Conservation (phyloP, 2,888 invertebrate species). For the Teleiodes luculella region DNA sequence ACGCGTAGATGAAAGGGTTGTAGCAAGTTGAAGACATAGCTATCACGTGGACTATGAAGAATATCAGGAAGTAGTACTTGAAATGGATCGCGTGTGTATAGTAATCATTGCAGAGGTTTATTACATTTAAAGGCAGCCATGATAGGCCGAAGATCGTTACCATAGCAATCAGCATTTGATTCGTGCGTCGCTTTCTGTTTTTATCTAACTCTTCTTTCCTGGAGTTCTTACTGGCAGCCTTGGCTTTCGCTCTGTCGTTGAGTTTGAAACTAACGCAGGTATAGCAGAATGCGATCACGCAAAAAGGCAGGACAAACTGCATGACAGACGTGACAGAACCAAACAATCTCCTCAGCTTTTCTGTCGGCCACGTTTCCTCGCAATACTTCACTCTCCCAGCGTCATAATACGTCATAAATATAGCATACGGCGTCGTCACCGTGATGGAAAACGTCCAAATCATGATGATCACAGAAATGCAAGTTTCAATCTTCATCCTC, state of each 20-base stretch:
- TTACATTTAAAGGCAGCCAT: slow-evolving; percentile 94
- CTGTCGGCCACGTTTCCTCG: slow-evolving; percentile 94
- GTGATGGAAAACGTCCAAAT: slow-evolving; percentile 95
- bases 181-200: slow-evolving; percentile 92
- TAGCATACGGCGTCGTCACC: slow-evolving; percentile 94
- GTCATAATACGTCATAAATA: slow-evolving; percentile 85
- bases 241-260: slow-evolving; percentile 88
- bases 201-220: slow-evolving; percentile 93
- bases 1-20: slow-evolving; percentile 97
- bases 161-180: slow-evolving; percentile 98
- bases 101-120: slow-evolving; percentile 92
- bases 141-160: slow-evolving; percentile 97
- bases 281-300: slow-evolving; percentile 96
- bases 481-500: slow-evolving; percentile 92
- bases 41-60: slow-evolving; percentile 92
- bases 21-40: slow-evolving; percentile 98
- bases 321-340: slow-evolving; percentile 92
- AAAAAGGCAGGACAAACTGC: slow-evolving; percentile 96
- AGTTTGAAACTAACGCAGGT: slow-evolving; percentile 93
- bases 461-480: slow-evolving; percentile 89
- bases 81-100: slow-evolving; percentile 85
- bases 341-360: slow-evolving; percentile 87
- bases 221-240: slow-evolving; percentile 91
- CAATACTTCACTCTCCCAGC: slow-evolving; percentile 80
- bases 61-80: slow-evolving; percentile 91